phyloP scores from a whole-genome alignment of 2,797 vertebrate genomes.

The Peromyscus melanophrys region DNA sequence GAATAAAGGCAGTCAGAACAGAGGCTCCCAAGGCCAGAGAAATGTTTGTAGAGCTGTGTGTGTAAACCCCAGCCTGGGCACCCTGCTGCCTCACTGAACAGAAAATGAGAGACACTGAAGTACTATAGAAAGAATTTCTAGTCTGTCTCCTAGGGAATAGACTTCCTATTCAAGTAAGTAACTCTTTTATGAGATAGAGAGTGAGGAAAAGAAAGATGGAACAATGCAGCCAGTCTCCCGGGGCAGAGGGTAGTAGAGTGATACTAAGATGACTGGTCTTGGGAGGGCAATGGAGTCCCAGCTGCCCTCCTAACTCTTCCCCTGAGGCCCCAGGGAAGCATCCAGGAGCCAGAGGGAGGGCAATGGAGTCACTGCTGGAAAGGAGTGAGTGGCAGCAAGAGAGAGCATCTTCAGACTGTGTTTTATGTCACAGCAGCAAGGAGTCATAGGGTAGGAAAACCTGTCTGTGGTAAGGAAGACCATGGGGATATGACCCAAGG shows the following conservation, averaged over 20 bases:
- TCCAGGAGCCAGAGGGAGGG: neutral
- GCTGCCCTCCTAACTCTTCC: neutral
- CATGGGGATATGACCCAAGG: neutral
- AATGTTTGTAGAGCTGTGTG: neutral
- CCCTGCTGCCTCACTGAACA: conserved; percentile 41
- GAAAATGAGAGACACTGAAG: conserved; percentile 49
- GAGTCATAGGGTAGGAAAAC: neutral
- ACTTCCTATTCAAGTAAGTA: conserved; percentile 66
- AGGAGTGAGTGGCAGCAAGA: neutral
- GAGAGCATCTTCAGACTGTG: neutral
- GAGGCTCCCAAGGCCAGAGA: conserved; percentile 30
- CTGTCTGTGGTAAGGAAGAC: neutral
- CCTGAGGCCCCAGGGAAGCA: neutral
- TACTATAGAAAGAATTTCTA: conserved; percentile 17
- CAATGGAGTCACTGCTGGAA: neutral
- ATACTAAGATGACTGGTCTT: neutral
- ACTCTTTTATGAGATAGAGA: conserved; percentile 53
- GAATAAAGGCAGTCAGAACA: neutral
- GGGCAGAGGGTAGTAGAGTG: neutral
- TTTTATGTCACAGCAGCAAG: neutral
- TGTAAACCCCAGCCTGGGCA: conserved; percentile 16
- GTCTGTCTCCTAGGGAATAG: conserved; percentile 52
- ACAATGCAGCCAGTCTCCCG: conserved; percentile 39
- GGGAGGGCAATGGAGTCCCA: neutral
- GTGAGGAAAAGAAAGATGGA: conserved; percentile 41